Conservation (phyloP, 2,113 vertebrate genomes). For the Ailuropoda melanoleuca region DNA sequence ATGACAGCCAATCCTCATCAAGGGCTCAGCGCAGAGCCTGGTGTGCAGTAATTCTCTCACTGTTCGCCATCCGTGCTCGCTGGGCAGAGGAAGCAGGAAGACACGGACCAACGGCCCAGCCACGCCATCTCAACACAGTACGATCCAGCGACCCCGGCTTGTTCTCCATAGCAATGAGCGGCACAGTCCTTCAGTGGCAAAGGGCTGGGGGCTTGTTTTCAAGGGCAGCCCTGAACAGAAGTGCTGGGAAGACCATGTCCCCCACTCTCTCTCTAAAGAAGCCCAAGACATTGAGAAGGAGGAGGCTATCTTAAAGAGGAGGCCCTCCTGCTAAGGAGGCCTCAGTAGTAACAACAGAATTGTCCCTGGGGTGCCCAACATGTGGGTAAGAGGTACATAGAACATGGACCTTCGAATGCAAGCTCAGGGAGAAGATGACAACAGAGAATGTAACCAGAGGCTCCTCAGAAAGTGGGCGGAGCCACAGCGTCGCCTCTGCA, state of each 20-base stretch:
- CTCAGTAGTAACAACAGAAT: not conserved
- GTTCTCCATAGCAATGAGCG: not conserved
- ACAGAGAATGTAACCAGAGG: rapidly evolving
- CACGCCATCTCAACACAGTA: rapidly evolving
- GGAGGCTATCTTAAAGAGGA: not conserved
- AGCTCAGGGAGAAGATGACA: not conserved
- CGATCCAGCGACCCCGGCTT: not conserved
- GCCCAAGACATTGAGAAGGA: not conserved
- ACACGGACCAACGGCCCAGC: rapidly evolving
- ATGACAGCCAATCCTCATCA: rapidly evolving
- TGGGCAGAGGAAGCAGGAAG: not conserved
- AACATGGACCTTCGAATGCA: not conserved
- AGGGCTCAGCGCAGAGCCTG: not conserved
- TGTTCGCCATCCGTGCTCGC: not conserved
- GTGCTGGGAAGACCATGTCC: not conserved
- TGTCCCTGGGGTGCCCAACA: not conserved
- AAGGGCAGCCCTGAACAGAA: not conserved
- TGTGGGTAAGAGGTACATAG: not conserved
- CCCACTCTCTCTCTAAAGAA: not conserved
- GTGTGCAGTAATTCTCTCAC: rapidly evolving
- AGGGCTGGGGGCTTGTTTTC: not conserved
- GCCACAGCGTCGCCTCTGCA: not conserved
- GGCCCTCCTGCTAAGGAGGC: not conserved
- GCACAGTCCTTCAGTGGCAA: not conserved
- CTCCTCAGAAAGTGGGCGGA: not conserved